Evolutionary conservation across 2,113 vertebrate species (phyloP).

Genomic region (Mustela nigripes): DNA sequence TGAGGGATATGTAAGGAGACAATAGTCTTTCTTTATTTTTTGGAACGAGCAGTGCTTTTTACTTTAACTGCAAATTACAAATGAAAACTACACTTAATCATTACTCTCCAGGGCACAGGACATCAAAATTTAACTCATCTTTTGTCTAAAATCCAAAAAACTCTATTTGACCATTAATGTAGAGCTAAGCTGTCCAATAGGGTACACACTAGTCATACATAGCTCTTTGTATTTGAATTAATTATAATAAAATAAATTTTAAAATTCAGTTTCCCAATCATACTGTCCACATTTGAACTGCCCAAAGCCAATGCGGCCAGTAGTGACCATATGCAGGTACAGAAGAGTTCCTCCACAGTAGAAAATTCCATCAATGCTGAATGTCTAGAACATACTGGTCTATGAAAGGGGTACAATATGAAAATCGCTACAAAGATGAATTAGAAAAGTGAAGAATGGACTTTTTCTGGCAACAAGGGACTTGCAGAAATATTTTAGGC

Average conservation of each 20-base stretch:
- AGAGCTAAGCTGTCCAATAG: background rate
- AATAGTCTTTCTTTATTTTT: background rate
- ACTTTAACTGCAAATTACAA: slow-evolving; percentile 28
- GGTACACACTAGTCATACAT: background rate
- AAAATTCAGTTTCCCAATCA: background rate
- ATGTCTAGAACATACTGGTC: background rate
- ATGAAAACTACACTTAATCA: background rate
- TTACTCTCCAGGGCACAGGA: background rate
- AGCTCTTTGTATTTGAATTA: background rate
- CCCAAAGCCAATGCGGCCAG: background rate
- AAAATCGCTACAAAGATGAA: slow-evolving; percentile 6
- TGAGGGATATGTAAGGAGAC: background rate
- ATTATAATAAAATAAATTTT: background rate
- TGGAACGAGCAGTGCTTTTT: background rate
- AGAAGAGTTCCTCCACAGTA: background rate
- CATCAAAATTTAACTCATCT: background rate
- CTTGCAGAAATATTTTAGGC: background rate
- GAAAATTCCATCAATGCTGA: background rate
- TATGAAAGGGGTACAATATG: background rate
- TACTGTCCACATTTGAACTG: background rate
- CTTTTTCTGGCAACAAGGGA: background rate
- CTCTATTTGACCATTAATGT: background rate
- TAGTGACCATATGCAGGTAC: background rate
- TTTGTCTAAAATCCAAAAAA: background rate
- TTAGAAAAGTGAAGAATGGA: background rate